phyloP scores from a whole-genome alignment of 2,888 invertebrate genomes.

The Onthophagus sagittarius region DNA sequence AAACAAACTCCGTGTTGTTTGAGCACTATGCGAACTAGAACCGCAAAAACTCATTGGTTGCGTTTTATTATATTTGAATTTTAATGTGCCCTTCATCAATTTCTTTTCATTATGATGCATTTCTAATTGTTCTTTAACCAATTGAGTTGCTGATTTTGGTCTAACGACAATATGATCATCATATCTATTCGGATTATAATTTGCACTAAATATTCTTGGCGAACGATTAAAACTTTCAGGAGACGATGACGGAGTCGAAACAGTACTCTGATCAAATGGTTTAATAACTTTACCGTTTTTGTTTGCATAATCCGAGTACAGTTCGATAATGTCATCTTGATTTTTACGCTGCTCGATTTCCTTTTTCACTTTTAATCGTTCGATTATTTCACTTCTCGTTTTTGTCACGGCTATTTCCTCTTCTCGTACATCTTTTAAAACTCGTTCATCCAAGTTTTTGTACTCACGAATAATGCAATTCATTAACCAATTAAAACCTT shows the following conservation, averaged over 20 bases:
- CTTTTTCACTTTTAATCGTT: conserved; percentile 36
- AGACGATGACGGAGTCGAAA: conserved; percentile 35
- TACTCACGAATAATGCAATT: conserved; percentile 65
- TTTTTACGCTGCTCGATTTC: conserved; percentile 29
- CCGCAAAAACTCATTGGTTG: conserved; percentile 39
- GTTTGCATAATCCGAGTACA: conserved; percentile 42
- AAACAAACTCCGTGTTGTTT: conserved; percentile 16
- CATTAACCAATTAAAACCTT: conserved; percentile 69
- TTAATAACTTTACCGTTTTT: conserved; percentile 33
- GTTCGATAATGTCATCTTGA: conserved; percentile 42
- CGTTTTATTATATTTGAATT: conserved; percentile 40
- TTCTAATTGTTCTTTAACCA: conserved; percentile 44
- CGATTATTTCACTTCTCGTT: conserved; percentile 43
- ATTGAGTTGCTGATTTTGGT: conserved; percentile 45
- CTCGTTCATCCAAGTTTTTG: conserved; percentile 60
- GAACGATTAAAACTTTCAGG: conserved; percentile 37
- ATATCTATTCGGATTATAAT: neutral
- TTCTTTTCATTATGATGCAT: conserved; percentile 28
- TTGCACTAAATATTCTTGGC: neutral
- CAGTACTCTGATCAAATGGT: conserved; percentile 20
- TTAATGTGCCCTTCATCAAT: conserved; percentile 27
- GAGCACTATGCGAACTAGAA: conserved; percentile 30
- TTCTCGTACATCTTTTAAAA: conserved; percentile 57
- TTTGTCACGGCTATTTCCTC: conserved; percentile 54
- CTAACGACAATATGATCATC: conserved; percentile 25